These are phyloP conservation scores for Paraescarpia echinospica DNA, from an alignment of 1,140 invertebrate genomes.

Conservation along the genomic window DNA sequence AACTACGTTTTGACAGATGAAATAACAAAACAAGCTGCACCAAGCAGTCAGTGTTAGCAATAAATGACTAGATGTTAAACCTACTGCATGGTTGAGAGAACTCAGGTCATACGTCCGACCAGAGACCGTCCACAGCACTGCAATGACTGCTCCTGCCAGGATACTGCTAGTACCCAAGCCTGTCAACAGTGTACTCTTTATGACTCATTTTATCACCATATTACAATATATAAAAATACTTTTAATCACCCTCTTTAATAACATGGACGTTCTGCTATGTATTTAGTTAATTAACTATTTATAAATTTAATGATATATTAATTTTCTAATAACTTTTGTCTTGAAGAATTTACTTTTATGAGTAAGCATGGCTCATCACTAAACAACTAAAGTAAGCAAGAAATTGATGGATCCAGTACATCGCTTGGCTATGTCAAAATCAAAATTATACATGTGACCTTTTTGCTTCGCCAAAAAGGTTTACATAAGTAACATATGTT, in stretches of 20 bases:
- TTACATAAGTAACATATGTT: too few species aligned
- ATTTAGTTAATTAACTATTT: too few species aligned
- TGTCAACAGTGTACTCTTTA: slow-evolving; percentile 24
- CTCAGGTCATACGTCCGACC: slow-evolving; percentile 50
- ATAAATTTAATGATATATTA: too few species aligned
- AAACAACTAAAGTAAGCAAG: background rate
- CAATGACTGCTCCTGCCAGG: slow-evolving; percentile 59
- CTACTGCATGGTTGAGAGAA: slow-evolving; percentile 56
- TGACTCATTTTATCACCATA: background rate
- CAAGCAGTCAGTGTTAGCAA: background rate
- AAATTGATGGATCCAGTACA: too few species aligned
- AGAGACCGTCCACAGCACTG: slow-evolving; percentile 56
- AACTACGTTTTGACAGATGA: background rate
- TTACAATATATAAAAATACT: background rate
- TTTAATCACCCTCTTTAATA: too few species aligned
- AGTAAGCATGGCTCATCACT: too few species aligned
- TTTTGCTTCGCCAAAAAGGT: too few species aligned
- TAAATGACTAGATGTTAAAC: slow-evolving; percentile 23
- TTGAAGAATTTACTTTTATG: too few species aligned
- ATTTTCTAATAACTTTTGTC: too few species aligned
- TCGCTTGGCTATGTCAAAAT: too few species aligned
- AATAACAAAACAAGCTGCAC: background rate
- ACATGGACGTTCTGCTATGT: too few species aligned
- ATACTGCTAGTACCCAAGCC: slow-evolving; percentile 64
- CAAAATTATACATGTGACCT: too few species aligned